Conservation (phyloP, 2,797 vertebrate species). For the Chlorospingus semifuscus region DNA sequence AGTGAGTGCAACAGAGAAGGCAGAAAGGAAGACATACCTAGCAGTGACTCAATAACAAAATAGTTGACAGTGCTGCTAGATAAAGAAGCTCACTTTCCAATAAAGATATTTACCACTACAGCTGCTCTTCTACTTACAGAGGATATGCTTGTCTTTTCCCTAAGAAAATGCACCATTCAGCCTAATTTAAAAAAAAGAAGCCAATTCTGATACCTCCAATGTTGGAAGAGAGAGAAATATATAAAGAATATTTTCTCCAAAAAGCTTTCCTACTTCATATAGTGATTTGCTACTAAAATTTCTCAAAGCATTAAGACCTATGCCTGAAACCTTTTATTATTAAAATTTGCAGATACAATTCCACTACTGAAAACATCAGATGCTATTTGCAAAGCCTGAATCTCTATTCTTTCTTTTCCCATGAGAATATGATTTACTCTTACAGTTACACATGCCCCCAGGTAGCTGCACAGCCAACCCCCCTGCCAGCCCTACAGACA, state of each 20-base stretch:
- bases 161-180: neutral
- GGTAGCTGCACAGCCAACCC: neutral
- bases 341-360: neutral
- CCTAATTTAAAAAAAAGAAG: neutral
- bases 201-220: neutral
- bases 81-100: neutral
- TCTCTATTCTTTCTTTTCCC: neutral
- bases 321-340: neutral
- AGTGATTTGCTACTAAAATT: neutral
- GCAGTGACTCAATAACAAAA: neutral
- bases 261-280: neutral
- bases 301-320: neutral
- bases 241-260: neutral
- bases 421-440: neutral
- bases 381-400: neutral
- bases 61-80: neutral
- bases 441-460: neutral
- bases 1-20: neutral
- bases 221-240: accelerated
- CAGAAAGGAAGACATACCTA: neutral
- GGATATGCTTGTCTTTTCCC: neutral
- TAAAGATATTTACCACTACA: neutral
- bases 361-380: neutral
- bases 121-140: neutral
- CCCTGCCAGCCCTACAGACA: neutral